Evolutionary conservation across 2,888 invertebrate species (phyloP), one percentile per base, ranked within the genome.

Genomic region (Megastigmus dorsalis): DNA sequence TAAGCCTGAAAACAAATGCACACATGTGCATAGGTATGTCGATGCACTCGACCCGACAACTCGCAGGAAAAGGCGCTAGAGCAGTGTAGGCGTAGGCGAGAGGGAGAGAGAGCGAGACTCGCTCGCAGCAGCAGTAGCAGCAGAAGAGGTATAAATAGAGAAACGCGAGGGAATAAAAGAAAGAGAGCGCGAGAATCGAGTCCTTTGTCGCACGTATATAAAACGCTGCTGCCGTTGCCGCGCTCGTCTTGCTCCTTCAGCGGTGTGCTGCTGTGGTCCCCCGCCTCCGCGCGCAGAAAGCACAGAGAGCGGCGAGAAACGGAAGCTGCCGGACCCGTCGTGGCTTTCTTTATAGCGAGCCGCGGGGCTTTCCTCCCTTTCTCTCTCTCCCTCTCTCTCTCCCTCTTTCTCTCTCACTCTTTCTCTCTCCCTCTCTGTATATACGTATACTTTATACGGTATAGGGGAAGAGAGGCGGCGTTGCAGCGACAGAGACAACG

Each of bases 291-390:
- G n/a, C n/a, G n/a, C n/a, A n/a, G n/a, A n/a, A n/a, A n/a, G 15
- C 20, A 23, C 18, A 62, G n/a, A n/a, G n/a, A n/a, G 28, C 3
- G 4, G 41, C 13, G 38, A n/a, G n/a, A 66, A 78, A 71, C 78
- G 78, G 76, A 76, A 76, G 63, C 78, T n/a, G n/a, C n/a, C 59
- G 74, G 69, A 75, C 62, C 45, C 68, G 45, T 71, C 68, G 41
- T 62, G 50, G 62, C 43, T 66, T 74, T 76, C 72, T 74, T 72
- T 78, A 72, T 63, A 62, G 67, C 59, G 36, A 71, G 60, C 71
- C 60, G 69, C 70, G 67, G 74, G 74, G 63, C 23, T 74, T 75
- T 74, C 41, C 30, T 41, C 45, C 41, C 30, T 41, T 33, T 45
- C 18, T 63, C 23, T 54, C 30, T 45, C 15, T 33, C n/a, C 28